Conservation (phyloP, 1,140 invertebrate species). For the Pissodes strobi region DNA sequence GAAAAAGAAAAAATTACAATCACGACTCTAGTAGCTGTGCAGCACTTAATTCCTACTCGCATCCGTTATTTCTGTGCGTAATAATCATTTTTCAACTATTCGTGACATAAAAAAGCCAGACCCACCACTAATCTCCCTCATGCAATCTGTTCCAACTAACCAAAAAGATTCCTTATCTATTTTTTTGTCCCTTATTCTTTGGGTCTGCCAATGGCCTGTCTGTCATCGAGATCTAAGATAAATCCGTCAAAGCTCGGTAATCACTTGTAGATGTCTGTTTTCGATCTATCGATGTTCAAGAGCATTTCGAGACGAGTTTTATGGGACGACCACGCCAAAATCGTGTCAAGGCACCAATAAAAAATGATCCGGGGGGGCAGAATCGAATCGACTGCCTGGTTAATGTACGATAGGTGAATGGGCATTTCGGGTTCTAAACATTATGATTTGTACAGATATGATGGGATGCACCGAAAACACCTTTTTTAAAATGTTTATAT, state of each 20-base stretch:
- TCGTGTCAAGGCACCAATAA: too few relatives aligned
- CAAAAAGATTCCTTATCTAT: constrained; percentile 31
- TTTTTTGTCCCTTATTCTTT: constrained; percentile 19
- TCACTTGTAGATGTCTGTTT: constrained; percentile 29
- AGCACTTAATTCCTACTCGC: too few relatives aligned
- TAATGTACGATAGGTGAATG: too few relatives aligned
- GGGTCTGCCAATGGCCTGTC: constrained; percentile 12
- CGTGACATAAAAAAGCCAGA: constrained; percentile 11
- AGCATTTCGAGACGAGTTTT: constrained; percentile 16
- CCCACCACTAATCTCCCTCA: constrained; percentile 7
- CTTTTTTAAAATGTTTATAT: too few relatives aligned
- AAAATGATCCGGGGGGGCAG: too few relatives aligned
- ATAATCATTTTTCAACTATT: constrained; percentile 4
- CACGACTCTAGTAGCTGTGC: too few relatives aligned
- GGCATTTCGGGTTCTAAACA: too few relatives aligned
- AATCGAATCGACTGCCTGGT: too few relatives aligned
- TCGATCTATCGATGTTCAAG: constrained; percentile 21
- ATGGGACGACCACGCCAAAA: constrained; percentile 19
- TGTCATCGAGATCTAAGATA: constrained; percentile 31
- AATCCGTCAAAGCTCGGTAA: constrained; percentile 23
- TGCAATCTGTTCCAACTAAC: constrained; percentile 29
- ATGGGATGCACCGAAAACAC: too few relatives aligned
- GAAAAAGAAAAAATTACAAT: too few relatives aligned
- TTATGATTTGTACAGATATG: too few relatives aligned
- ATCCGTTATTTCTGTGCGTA: too few relatives aligned